Conservation (phyloP, 1,140 invertebrate species). For the Brachionus manjavacas region DNA sequence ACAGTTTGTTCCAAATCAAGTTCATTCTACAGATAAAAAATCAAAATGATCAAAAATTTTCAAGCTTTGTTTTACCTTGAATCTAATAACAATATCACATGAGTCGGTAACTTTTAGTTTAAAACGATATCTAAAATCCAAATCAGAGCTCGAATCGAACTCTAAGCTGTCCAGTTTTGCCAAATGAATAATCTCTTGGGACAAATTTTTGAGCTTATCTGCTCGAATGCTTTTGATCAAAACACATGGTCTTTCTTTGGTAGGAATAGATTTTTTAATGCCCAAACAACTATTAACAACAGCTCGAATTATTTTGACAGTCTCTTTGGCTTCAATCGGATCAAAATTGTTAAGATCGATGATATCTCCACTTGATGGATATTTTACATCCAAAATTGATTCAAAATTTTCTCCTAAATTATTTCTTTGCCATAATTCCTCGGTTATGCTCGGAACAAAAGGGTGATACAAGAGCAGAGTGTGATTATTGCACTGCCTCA, state of each 20-base stretch:
- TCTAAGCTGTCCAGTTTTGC: not conserved
- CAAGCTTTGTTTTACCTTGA: not conserved
- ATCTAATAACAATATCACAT: not conserved
- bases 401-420: not conserved
- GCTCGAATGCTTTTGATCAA: not conserved
- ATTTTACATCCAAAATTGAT: slow-evolving; percentile 1
- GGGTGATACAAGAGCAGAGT: slow-evolving; percentile 18
- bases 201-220: not conserved
- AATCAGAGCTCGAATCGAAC: not conserved
- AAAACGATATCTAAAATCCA: not conserved
- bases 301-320: not conserved
- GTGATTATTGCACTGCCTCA: not conserved
- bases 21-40: not conserved
- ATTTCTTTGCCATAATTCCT: slow-evolving; percentile 30
- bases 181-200: slow-evolving; percentile 2
- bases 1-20: not conserved
- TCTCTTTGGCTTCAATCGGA: not conserved
- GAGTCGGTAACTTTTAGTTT: not conserved
- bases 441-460: slow-evolving; percentile 20
- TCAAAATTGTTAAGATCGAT: not conserved
- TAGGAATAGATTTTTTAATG: not conserved
- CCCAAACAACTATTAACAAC: not conserved
- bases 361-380: not conserved
- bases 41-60: not conserved
- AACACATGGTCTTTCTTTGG: not conserved